These are phyloP conservation scores for Polymixis flavicincta DNA, from an alignment of 2,888 invertebrate species.

Conservation along the genomic window DNA sequence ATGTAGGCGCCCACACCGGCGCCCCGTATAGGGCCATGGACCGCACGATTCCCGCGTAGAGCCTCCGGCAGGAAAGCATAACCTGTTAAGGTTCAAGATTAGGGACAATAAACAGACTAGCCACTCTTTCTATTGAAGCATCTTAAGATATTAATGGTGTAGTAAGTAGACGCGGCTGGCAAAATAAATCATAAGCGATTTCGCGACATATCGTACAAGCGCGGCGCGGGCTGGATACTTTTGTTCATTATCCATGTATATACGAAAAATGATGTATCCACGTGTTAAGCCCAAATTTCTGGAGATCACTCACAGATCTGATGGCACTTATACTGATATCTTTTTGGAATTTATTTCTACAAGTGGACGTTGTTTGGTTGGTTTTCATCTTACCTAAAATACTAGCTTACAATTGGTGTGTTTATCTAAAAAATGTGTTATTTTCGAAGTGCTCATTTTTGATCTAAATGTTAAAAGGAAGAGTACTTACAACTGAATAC, in stretches of 20 bases:
- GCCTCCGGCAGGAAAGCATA: neutral
- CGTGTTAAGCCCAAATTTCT: slow-evolving; percentile 30
- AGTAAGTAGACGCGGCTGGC: slow-evolving; percentile 8
- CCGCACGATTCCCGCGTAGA: fast-evolving
- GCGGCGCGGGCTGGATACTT: slow-evolving; percentile 21
- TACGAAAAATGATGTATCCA: slow-evolving; percentile 28
- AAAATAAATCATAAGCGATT: slow-evolving; percentile 58
- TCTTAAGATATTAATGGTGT: slow-evolving; percentile 3
- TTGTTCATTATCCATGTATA: slow-evolving; percentile 9
- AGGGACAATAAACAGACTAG: neutral
- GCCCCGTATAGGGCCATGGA: too few species aligned
- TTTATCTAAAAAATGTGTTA: too few species aligned
- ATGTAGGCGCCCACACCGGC: too few species aligned
- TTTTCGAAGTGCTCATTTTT: too few species aligned
- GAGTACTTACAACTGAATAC: too few species aligned
- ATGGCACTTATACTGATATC: slow-evolving; percentile 10
- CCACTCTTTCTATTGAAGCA: neutral
- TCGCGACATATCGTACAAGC: slow-evolving; percentile 26
- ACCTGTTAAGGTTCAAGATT: neutral
- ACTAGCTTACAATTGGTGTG: too few species aligned
- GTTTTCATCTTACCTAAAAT: too few species aligned
- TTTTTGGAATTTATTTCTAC: too few species aligned
- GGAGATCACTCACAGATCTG: slow-evolving; percentile 13
- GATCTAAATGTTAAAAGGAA: too few species aligned
- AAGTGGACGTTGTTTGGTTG: too few species aligned